Conservation (phyloP, 2,797 vertebrate species). For the Melanotaenia nigrans region DNA sequence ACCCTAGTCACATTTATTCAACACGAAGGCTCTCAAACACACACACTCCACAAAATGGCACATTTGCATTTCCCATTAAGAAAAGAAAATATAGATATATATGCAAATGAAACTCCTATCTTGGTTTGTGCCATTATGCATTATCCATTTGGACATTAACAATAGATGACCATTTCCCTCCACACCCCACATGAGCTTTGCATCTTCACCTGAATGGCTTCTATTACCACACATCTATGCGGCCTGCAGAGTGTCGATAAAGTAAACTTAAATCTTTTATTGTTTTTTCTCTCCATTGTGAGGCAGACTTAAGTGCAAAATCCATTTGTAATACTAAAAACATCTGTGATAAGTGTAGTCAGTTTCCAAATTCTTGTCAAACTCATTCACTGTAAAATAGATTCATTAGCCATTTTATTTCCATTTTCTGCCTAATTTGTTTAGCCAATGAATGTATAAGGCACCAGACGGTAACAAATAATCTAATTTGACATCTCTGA, state of each 20-base stretch:
- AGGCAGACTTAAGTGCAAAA: not conserved
- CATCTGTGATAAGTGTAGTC: slow-evolving; percentile 12
- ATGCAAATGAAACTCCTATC: slow-evolving; percentile 84
- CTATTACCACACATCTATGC: slow-evolving; percentile 27
- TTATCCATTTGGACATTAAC: slow-evolving; percentile 78
- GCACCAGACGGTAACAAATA: not conserved
- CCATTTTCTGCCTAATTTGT: slow-evolving; percentile 5
- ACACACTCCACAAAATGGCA: slow-evolving; percentile 83
- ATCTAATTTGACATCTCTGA: not conserved
- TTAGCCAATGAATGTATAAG: not conserved
- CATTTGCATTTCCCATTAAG: slow-evolving; percentile 89
- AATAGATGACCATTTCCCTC: slow-evolving; percentile 79
- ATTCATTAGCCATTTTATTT: slow-evolving; percentile 1
- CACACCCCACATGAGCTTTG: slow-evolving; percentile 37
- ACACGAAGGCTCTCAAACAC: slow-evolving; percentile 78
- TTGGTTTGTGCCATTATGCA: slow-evolving; percentile 76
- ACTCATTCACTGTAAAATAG: not conserved
- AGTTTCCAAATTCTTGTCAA: not conserved
- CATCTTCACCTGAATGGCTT: slow-evolving; percentile 62
- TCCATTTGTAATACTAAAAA: slow-evolving; percentile 22
- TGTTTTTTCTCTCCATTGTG: not conserved
- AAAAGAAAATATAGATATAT: slow-evolving; percentile 86
- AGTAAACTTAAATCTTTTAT: slow-evolving; percentile 2
- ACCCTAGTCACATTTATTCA: slow-evolving; percentile 89
- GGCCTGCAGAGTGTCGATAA: slow-evolving; percentile 28